Evolutionary conservation across 2,113 vertebrate species (phyloP).

Genomic region (Vicugna pacos): DNA sequence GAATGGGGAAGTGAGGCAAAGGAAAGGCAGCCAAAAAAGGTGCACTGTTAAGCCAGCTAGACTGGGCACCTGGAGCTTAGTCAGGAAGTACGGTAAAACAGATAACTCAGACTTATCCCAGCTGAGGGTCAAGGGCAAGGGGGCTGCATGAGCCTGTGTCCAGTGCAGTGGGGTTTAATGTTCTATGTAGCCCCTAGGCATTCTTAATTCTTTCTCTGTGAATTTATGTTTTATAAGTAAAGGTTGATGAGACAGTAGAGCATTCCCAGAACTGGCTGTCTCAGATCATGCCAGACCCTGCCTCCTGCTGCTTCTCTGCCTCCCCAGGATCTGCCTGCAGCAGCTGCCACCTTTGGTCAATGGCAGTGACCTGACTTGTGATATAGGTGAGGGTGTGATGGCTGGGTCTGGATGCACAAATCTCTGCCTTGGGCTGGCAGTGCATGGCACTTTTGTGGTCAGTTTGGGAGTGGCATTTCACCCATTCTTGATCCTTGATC

Average conservation of each 20-base stretch:
- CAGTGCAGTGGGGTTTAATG: neutral
- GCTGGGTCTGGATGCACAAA: neutral
- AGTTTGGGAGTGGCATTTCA: neutral
- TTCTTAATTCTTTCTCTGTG: constrained; percentile 10
- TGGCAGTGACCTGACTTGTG: neutral
- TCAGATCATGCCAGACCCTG: neutral
- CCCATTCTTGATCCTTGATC: neutral
- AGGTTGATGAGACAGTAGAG: neutral
- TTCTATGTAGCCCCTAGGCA: neutral
- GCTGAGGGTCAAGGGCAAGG: neutral
- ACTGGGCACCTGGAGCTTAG: neutral
- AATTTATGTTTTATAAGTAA: neutral
- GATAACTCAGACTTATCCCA: neutral
- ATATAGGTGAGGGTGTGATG: neutral
- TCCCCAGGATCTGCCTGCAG: neutral
- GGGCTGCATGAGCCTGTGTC: neutral
- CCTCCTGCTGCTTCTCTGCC: neutral
- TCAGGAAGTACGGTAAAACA: neutral
- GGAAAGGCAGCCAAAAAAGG: neutral
- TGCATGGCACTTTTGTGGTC: neutral
- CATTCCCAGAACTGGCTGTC: neutral
- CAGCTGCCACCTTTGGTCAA: neutral
- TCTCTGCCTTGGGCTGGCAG: neutral
- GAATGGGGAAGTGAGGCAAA: neutral
- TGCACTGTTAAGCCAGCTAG: neutral